A percentile compares a stretch with the other conserved stretches of the same genome.
phyloP scores from a whole-genome alignment of 2,113 vertebrate species.

The Lamprologus tigripictilis region DNA sequence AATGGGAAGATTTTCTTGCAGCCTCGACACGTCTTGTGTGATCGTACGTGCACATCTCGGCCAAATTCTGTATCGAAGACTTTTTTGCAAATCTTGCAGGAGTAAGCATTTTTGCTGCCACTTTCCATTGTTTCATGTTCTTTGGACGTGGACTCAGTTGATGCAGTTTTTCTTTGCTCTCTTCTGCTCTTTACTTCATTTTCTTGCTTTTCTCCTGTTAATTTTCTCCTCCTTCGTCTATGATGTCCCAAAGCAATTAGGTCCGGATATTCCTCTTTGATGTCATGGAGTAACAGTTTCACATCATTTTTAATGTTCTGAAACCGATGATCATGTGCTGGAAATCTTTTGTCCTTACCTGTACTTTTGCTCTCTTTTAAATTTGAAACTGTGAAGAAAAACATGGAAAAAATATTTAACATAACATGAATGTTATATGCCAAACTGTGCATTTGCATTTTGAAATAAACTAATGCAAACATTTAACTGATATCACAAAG shows the following conservation, averaged over 20 bases:
- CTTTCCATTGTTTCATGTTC: not conserved
- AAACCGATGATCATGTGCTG: rapidly evolving
- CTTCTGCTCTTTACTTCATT: not conserved
- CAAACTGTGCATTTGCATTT: not conserved
- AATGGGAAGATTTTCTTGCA: conserved; percentile 10
- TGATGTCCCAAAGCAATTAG: not conserved
- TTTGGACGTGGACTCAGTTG: not conserved
- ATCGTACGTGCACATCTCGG: not conserved
- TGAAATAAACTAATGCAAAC: not conserved
- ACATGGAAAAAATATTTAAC: not conserved
- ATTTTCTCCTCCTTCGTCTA: not conserved
- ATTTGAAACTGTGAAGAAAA: not conserved
- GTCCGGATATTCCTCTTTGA: not conserved
- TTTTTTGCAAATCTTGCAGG: conserved; percentile 20
- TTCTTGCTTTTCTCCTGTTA: not conserved
- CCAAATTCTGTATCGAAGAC: not conserved
- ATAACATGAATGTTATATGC: not conserved
- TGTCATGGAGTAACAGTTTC: not conserved
- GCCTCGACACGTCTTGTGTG: conserved; percentile 24
- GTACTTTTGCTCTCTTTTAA: not conserved
- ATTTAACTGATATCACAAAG: not conserved
- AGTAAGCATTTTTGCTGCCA: rapidly evolving
- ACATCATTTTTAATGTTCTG: not conserved
- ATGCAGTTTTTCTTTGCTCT: not conserved
- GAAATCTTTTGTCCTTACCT: not conserved